Percentiles rank a stretch among this genome's conserved stretches.
Conservation (phyloP, 2,888 invertebrate genomes). For the Andrena praecox region DNA sequence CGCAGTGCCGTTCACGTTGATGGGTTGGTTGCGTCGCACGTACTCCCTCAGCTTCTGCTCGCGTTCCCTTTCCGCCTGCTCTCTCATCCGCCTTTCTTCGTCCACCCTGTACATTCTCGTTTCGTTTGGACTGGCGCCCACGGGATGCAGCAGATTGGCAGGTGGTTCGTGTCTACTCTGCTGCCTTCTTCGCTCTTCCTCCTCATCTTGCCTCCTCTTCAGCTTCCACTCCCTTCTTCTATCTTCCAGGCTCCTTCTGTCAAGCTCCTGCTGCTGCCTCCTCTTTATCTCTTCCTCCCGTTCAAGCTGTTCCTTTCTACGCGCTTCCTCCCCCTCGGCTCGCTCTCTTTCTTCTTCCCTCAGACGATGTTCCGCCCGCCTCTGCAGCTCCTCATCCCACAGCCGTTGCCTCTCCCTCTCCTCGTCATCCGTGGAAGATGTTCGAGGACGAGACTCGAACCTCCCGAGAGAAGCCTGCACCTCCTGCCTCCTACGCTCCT, state of each 20-base stretch:
- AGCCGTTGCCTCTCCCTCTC: constrained; percentile 17
- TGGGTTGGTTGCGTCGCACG: constrained; percentile 72
- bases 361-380: constrained; percentile 10
- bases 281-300: constrained; percentile 25
- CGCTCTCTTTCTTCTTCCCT: constrained; percentile 21
- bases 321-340: not conserved
- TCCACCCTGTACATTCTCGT: constrained; percentile 29
- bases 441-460: not conserved
- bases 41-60: constrained; percentile 63
- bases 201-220: constrained; percentile 49
- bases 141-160: constrained; percentile 30
- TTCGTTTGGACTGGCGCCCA: constrained; percentile 9
- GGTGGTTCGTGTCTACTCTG: constrained; percentile 38
- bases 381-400: not conserved
- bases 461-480: constrained; percentile 14
- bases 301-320: constrained; percentile 11
- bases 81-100: constrained; percentile 42
- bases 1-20: constrained; percentile 45
- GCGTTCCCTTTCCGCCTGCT: constrained; percentile 38
- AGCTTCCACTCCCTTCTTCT: constrained; percentile 52
- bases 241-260: constrained; percentile 30
- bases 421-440: not conserved
- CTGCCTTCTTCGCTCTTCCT: constrained; percentile 56
- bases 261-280: constrained; percentile 29
- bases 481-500: constrained; percentile 31